These are phyloP conservation scores for Dipodomys merriami DNA, from an alignment of 2,113 vertebrate species.

Conservation along the genomic window DNA sequence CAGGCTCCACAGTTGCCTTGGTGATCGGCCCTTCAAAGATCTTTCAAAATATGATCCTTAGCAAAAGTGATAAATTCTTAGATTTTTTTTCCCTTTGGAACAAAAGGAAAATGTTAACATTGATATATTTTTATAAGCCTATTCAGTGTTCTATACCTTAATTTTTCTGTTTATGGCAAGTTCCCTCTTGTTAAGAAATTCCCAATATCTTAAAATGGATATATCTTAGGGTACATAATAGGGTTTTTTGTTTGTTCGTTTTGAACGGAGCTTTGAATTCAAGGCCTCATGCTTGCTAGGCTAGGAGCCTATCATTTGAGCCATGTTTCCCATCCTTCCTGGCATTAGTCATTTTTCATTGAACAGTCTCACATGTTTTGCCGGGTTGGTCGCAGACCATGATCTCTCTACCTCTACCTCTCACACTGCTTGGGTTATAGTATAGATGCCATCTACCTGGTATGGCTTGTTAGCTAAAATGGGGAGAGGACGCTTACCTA, in stretches of 20 bases:
- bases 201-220: background rate
- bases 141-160: background rate
- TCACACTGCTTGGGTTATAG: too few relatives aligned
- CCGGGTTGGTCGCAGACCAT: too few relatives aligned
- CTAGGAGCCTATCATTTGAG: too few relatives aligned
- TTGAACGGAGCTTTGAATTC: too few relatives aligned
- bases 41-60: slow-evolving; percentile 47
- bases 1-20: slow-evolving; percentile 31
- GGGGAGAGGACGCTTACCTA: too few relatives aligned
- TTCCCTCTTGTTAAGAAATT: background rate
- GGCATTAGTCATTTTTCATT: too few relatives aligned
- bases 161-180: slow-evolving; percentile 16
- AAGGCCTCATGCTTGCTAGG: too few relatives aligned
- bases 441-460: too few relatives aligned
- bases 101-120: slow-evolving; percentile 40
- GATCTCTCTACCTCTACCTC: too few relatives aligned
- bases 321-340: too few relatives aligned
- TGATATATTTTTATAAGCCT: background rate
- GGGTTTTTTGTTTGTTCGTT: background rate
- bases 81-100: slow-evolving; percentile 49
- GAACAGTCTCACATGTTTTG: too few relatives aligned
- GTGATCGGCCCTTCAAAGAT: slow-evolving; percentile 10
- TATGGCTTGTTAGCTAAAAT: too few relatives aligned
- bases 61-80: slow-evolving; percentile 31
- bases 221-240: background rate